phyloP scores from a whole-genome alignment of 2,113 vertebrate genomes.

The Pandion haliaetus region DNA sequence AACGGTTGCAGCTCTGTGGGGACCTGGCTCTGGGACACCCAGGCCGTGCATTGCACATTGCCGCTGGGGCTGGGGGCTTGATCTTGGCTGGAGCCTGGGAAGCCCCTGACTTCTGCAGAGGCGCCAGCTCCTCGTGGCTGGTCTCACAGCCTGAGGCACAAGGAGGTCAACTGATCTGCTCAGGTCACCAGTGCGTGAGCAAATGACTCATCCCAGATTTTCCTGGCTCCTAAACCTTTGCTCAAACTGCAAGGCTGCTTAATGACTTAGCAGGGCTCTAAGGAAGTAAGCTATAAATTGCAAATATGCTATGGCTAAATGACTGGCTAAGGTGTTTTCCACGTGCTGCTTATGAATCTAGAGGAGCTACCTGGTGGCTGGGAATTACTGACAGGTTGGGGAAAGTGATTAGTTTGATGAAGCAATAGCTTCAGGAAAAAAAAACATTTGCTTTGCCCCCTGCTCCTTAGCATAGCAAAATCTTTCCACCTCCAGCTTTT shows the following conservation, averaged over 20 bases:
- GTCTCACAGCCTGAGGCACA: not conserved
- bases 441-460: not conserved
- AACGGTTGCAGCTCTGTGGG: not conserved
- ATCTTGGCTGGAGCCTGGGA: not conserved
- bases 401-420: not conserved
- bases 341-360: not conserved
- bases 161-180: not conserved
- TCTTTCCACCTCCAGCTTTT: not conserved
- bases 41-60: fast-evolving
- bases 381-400: not conserved
- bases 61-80: not conserved
- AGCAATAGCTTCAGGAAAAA: not conserved
- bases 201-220: constrained; percentile 16
- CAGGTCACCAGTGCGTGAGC: not conserved
- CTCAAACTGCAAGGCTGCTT: constrained; percentile 11
- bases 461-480: not conserved
- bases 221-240: constrained; percentile 9
- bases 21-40: not conserved
- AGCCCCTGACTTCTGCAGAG: not conserved
- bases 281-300: not conserved
- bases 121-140: not conserved
- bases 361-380: not conserved
- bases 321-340: not conserved
- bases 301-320: not conserved
- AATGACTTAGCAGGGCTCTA: not conserved